These are phyloP conservation scores for Ictalurus punctatus DNA, from an alignment of 2,113 vertebrate genomes.

Conservation along the genomic window DNA sequence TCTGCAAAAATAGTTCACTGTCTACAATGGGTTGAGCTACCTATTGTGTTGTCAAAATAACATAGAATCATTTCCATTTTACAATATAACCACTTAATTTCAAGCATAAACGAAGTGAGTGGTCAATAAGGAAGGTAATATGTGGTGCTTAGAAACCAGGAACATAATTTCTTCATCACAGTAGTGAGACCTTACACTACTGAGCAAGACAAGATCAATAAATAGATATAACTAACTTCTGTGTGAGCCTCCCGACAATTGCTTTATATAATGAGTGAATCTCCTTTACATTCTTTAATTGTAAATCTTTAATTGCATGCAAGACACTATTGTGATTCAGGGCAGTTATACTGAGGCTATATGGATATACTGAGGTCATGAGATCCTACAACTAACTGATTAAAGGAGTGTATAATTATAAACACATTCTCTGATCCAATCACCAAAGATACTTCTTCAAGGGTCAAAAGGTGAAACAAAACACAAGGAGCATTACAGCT, in stretches of 20 bases:
- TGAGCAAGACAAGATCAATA: constrained; percentile 14
- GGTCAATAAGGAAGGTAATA: background rate
- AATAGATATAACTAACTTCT: background rate
- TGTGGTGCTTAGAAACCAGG: background rate
- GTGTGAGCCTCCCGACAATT: background rate
- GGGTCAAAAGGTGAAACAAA: background rate
- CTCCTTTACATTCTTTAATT: constrained; percentile 60
- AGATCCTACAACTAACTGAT: constrained; percentile 64
- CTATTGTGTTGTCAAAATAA: background rate
- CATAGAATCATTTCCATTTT: background rate
- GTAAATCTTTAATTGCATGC: constrained; percentile 73
- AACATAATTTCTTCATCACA: background rate
- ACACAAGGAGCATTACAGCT: background rate
- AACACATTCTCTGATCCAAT: constrained; percentile 41
- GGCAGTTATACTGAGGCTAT: constrained; percentile 54
- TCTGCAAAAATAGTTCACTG: background rate
- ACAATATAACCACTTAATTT: background rate
- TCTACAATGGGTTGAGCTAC: background rate
- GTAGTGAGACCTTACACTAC: background rate
- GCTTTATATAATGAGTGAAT: constrained; percentile 45
- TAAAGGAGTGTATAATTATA: constrained; percentile 60
- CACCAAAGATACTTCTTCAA: constrained; percentile 16
- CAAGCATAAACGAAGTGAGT: background rate
- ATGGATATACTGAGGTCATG: constrained; percentile 61
- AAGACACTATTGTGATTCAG: constrained; percentile 47